phyloP scores from a whole-genome alignment of 2,888 invertebrate species.

The Reticulitermes lucifugus region DNA sequence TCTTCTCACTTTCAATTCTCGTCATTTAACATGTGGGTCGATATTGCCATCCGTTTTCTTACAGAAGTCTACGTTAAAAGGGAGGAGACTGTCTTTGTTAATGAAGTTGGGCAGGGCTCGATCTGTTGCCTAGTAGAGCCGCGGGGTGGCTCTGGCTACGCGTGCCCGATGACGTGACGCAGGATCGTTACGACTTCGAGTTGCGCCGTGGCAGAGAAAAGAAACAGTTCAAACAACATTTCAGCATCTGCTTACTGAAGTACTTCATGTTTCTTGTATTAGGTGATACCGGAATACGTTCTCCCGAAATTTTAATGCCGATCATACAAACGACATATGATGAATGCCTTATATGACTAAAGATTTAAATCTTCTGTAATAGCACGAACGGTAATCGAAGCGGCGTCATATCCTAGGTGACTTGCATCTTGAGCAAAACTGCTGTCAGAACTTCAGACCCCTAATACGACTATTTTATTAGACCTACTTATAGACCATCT shows the following conservation, averaged over 20 bases:
- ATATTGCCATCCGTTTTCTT: neutral
- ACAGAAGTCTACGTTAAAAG: neutral
- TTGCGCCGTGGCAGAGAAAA: neutral
- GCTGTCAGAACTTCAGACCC: too few relatives aligned
- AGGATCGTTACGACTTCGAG: constrained; percentile 1
- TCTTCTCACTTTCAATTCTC: neutral
- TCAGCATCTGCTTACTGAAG: neutral
- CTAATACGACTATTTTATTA: too few relatives aligned
- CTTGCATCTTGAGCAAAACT: too few relatives aligned
- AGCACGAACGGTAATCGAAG: too few relatives aligned
- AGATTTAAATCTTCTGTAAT: too few relatives aligned
- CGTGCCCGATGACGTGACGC: neutral
- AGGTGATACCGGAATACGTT: too few relatives aligned
- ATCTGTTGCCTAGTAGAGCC: neutral
- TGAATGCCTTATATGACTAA: too few relatives aligned
- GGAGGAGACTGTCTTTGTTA: neutral
- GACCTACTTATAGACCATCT: too few relatives aligned
- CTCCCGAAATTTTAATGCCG: too few relatives aligned
- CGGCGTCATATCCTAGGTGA: too few relatives aligned
- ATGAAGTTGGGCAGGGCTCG: constrained; percentile 25
- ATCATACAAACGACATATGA: too few relatives aligned
- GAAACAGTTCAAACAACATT: neutral
- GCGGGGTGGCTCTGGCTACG: neutral
- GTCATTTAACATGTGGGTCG: neutral
- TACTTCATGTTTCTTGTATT: neutral